Evolutionary conservation across 30 jellyfish, hydroid and myxozoan genomes (phyloP), one percentile per base, ranked within the genome.

Genomic region (Chironex yamaguchii): DNA sequence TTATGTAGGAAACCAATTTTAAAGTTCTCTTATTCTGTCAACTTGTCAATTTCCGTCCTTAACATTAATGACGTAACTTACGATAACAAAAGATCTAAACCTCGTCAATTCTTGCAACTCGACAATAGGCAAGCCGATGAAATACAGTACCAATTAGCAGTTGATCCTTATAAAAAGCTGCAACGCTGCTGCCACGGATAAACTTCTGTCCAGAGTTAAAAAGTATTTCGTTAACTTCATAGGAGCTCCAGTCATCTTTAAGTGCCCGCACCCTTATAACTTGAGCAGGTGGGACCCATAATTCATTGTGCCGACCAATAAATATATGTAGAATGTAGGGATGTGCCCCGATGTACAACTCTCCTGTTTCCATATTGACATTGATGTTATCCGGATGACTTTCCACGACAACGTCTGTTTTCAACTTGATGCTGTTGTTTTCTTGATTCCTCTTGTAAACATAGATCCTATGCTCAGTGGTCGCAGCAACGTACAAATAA

Each of bases 111-210:
- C n/a, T n/a, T n/a, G n/a, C n/a, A n/a, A n/a, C n/a, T n/a, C n/a
- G n/a, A 90, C 99, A 94, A 42, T 49, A 72, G 1, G 91, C 99
- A 65, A 94, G 73, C 1, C 74, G 76, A 75, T 94, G 96, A 71
- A 36, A 82, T 0, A 94, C 91, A 1, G 99, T 76, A 20, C 99
- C 99, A 52, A 94, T 42, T 0, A 94, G 91, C 49, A 79, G 80
- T 22, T 76, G 79, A 0, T 90, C 90, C 62, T 94, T 89, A 72
- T 76, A 73, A 50, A 23, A 67, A 34, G 58, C 87, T 13, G 90
- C 91, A 63, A 68, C 88, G 2, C 96, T 48, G 12, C 91, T 23
- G 17, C 96, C 96, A 30, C 96, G 67, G 17, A 94, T 91, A 79
- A 94, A 89, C 29, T 88, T 35, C 2, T 20, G 49, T 2, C 99